Conservation (phyloP, 2,888 invertebrate genomes). For the Acanthoscelides obtectus region DNA sequence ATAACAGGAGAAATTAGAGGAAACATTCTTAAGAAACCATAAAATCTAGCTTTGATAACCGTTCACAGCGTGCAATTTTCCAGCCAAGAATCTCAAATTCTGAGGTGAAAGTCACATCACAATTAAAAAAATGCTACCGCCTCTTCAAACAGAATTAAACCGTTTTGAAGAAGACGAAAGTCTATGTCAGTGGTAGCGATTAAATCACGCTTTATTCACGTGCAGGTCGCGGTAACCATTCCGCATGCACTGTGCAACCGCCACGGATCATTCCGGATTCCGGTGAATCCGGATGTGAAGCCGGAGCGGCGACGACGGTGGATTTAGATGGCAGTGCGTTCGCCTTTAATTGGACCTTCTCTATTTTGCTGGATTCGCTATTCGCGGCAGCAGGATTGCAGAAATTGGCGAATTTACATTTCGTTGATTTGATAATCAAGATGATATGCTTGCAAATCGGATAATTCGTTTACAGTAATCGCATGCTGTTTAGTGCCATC, state of each 20-base stretch:
- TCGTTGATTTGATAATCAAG: background rate
- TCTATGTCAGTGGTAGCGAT: background rate
- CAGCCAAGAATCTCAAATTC: no score
- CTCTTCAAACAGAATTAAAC: background rate
- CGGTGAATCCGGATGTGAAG: background rate
- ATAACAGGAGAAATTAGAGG: no score
- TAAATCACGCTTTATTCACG: background rate
- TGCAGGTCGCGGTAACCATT: background rate
- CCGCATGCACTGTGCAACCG: background rate
- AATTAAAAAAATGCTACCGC: no score
- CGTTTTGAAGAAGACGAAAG: background rate
- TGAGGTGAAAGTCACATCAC: no score
- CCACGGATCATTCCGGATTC: background rate
- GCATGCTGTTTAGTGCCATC: no score
- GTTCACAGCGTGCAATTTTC: no score
- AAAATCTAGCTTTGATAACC: no score
- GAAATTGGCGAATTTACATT: background rate
- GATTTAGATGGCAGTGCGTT: background rate
- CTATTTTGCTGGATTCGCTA: background rate
- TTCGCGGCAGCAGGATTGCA: background rate
- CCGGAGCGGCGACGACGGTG: background rate
- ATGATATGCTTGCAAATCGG: background rate
- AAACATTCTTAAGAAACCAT: no score
- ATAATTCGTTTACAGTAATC: background rate
- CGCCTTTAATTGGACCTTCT: background rate